A percentile compares a stretch with the other conserved stretches of the same genome.
These are phyloP conservation scores for Drosophila acutilabella DNA, from an alignment of 2,888 invertebrate genomes.

Conservation along the genomic window DNA sequence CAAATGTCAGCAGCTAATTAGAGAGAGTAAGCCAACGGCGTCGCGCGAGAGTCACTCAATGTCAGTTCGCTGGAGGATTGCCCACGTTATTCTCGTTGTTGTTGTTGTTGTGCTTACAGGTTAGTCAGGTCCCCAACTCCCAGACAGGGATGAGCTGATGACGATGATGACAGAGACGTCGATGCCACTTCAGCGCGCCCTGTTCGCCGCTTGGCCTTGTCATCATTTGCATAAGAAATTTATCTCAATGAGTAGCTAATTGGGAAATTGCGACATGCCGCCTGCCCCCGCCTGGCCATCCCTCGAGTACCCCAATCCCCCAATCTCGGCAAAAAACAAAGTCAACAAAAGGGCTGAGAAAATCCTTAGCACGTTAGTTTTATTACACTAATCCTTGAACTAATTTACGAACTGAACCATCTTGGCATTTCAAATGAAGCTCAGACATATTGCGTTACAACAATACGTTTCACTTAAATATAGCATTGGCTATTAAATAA, in stretches of 20 bases:
- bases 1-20: constrained; percentile 82
- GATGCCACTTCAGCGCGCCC: constrained; percentile 70
- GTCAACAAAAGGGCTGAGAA: constrained; percentile 66
- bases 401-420: constrained; percentile 64
- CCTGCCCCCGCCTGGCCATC: not conserved
- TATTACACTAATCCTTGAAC: constrained; percentile 80
- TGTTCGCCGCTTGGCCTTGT: constrained; percentile 69
- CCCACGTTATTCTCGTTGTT: constrained; percentile 23
- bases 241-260: constrained; percentile 81
- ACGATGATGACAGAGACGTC: constrained; percentile 53
- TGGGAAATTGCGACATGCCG: constrained; percentile 75
- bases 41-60: constrained; percentile 72
- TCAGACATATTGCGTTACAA: constrained; percentile 41
- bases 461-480: constrained; percentile 20
- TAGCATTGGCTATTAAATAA: not conserved
- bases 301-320: constrained; percentile 1
- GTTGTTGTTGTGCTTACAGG: constrained; percentile 45
- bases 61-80: constrained; percentile 61
- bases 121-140: constrained; percentile 72
- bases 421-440: constrained; percentile 51
- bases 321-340: constrained; percentile 25
- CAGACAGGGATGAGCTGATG: constrained; percentile 35
- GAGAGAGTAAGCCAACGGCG: constrained; percentile 66
- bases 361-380: constrained; percentile 78
- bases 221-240: constrained; percentile 82